Conservation (phyloP, 2,888 invertebrate species). For the Limnephilus rhombicus region DNA sequence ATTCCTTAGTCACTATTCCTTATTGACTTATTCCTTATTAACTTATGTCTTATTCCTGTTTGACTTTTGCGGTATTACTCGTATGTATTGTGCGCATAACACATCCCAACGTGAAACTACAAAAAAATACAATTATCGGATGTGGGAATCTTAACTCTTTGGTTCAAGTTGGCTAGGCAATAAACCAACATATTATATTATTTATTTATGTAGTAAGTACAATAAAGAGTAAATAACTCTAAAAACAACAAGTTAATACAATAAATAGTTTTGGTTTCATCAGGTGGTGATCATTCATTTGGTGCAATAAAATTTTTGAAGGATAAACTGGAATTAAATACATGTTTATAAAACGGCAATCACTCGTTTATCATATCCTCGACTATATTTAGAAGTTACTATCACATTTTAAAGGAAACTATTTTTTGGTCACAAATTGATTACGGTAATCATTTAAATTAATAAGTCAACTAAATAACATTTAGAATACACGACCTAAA, state of each 20-base stretch:
- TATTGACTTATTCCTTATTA: too few species aligned
- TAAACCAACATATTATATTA: too few species aligned
- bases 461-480: background rate
- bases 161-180: background rate
- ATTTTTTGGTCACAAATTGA: background rate
- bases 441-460: background rate
- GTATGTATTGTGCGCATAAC: background rate
- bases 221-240: too few species aligned
- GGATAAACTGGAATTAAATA: too few species aligned
- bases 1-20: too few species aligned
- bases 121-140: background rate
- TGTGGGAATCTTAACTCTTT: background rate
- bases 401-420: background rate
- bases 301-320: too few species aligned
- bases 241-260: too few species aligned
- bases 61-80: background rate
- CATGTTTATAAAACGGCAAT: background rate
- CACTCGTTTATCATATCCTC: background rate
- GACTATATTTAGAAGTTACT: background rate
- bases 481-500: background rate
- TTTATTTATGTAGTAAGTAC: too few species aligned
- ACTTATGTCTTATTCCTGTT: too few species aligned
- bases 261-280: too few species aligned
- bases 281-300: too few species aligned
- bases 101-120: background rate